Evolutionary conservation across 2,797 vertebrate genomes (phyloP).

Genomic region (Lepus oiostolus): DNA sequence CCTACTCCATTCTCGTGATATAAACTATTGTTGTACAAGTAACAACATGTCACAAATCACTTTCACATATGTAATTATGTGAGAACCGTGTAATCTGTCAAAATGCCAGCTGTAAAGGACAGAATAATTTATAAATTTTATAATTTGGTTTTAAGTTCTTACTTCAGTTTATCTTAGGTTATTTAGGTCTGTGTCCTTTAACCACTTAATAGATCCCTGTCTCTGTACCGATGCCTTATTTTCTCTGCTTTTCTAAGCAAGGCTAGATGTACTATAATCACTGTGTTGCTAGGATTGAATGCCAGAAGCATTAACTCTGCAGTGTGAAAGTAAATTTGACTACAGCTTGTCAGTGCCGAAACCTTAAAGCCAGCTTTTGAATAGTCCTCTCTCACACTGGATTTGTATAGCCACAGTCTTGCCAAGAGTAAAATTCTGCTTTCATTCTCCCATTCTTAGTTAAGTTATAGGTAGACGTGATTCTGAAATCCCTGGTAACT

Average conservation of each 20-base stretch:
- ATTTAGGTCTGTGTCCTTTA: neutral
- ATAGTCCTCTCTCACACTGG: conserved; percentile 27
- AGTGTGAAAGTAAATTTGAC: neutral
- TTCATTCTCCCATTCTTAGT: conserved; percentile 2
- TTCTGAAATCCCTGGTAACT: conserved; percentile 56
- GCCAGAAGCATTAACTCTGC: conserved; percentile 2
- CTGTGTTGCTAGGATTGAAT: neutral
- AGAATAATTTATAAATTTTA: conserved; percentile 35
- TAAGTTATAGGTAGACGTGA: conserved; percentile 25
- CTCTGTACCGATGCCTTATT: neutral
- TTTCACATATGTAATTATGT: neutral
- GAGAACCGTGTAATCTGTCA: conserved; percentile 31
- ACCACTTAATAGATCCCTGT: neutral
- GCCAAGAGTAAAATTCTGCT: neutral
- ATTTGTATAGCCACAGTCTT: conserved; percentile 26
- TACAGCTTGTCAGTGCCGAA: neutral
- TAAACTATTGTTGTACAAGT: neutral
- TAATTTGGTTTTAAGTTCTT: conserved; percentile 4
- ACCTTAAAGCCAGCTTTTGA: conserved; percentile 6
- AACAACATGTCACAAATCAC: neutral
- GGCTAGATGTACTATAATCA: neutral
- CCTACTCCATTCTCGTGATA: neutral
- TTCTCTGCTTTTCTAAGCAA: conserved; percentile 49
- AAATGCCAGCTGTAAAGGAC: neutral
- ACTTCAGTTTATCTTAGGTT: neutral